Evolutionary conservation across 2,113 vertebrate species (phyloP).

Genomic region (Strix aluco): DNA sequence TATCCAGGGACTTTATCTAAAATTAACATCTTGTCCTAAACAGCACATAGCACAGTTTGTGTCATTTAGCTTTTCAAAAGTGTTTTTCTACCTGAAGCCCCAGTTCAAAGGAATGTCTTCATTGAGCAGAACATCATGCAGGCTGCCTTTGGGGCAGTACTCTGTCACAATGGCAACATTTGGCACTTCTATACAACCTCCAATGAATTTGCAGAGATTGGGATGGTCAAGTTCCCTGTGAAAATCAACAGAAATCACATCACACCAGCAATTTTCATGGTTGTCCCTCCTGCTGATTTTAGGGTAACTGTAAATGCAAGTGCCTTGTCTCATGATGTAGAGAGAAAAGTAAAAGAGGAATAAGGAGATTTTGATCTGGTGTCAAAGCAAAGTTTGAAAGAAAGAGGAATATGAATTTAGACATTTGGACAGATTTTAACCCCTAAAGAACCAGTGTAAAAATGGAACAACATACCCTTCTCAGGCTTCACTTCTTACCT

Average conservation of each 20-base stretch:
- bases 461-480: not conserved
- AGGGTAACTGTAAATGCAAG: not conserved
- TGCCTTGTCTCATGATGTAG: not conserved
- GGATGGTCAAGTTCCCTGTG: conserved; percentile 87
- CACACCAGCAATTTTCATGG: not conserved
- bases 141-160: conserved; percentile 87
- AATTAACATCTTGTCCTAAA: not conserved
- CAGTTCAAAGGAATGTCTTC: conserved; percentile 87
- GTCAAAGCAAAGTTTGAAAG: not conserved
- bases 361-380: not conserved
- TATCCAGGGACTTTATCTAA: not conserved
- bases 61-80: not conserved
- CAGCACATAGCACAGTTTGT: not conserved
- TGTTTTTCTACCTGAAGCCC: conserved; percentile 80
- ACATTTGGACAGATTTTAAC: not conserved
- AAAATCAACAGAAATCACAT: conserved; percentile 42
- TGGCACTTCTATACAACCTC: conserved; percentile 82
- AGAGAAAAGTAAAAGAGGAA: not conserved
- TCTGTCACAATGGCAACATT: conserved; percentile 86
- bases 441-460: not conserved
- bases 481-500: conserved; percentile 69
- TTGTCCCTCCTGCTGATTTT: not conserved
- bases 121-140: conserved; percentile 81
- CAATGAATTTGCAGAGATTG: conserved; percentile 87
- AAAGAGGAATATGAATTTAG: not conserved